Base-by-base conservation (phyloP, 1,140 invertebrate genomes). In the Heliconius nattereri region DNA sequence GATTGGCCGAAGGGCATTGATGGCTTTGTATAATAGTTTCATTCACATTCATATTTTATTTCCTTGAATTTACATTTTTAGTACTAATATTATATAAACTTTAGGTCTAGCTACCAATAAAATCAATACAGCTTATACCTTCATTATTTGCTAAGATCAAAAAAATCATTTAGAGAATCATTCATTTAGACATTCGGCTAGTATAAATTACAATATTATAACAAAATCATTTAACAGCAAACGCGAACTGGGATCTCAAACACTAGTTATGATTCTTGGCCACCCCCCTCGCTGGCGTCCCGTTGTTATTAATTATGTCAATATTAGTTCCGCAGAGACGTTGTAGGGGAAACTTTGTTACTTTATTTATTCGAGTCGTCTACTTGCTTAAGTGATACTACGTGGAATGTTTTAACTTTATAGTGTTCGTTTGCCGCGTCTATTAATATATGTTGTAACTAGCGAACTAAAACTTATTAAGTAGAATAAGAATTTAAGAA, bases 301-400 rank as follows among this genome's bases (percentile, higher is more conserved):
- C 35, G 23, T 66, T 76, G 57, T 66, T 76, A 76, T 76, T 76
- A 70, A 76, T 76, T 70, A 76, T 70, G 75, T 76, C 75, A 70
- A 76, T 76, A 76, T 76, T 76, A 60, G 75, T 76, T 45, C 57
- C 57, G 57, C 35, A 23, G 75, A 70, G 75, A 76, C 75, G 75
- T 66, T 70, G 75, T 76, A 76, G 66, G 60, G 35, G 75, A 76
- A 76, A 76, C 75, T 76, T 75, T 75, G 73, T 75, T 72, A 72
- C 71, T 72, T 72, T 72, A 72, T 72, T 37, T 72, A 72, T 72
- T 72, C 71, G 71, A 72, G 71, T 72, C 35, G 29, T 19, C n/a
- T 72, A 72, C 35, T 72, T n/a, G 71, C 35, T 72, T 72, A 40
- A 72, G 71, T 72, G 71, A 72, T 37, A 72, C n/a, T 37, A 40